phyloP scores from a whole-genome alignment of 2,797 vertebrate genomes.

The Neostethus bicornis region DNA sequence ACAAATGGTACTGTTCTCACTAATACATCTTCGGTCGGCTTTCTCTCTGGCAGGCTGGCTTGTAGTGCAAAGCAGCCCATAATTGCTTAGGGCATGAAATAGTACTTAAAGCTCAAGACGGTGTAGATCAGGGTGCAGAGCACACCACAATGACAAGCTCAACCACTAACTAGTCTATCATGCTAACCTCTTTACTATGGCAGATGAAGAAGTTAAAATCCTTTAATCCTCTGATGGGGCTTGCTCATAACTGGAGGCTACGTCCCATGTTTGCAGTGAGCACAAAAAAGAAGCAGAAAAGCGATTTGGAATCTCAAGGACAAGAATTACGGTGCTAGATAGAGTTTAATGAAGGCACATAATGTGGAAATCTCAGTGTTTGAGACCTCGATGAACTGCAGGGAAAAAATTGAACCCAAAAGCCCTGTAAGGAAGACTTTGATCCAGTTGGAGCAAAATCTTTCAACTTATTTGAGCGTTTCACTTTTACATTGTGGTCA shows the following conservation, averaged over 20 bases:
- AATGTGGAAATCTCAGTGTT: conserved; percentile 55
- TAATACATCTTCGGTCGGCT: conserved; percentile 61
- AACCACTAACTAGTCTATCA: conserved; percentile 64
- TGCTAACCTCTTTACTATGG: conserved; percentile 57
- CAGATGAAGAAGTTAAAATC: conserved; percentile 46
- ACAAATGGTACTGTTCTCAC: conserved; percentile 60
- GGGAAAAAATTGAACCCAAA: conserved; percentile 33
- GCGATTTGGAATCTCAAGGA: conserved; percentile 54
- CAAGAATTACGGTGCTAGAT: conserved; percentile 49
- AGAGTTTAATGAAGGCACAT: conserved; percentile 64
- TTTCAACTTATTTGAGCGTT: conserved; percentile 38
- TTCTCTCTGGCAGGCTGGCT: conserved; percentile 40
- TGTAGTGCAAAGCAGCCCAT: conserved; percentile 45
- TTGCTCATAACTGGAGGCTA: conserved; percentile 42
- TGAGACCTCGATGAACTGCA: conserved; percentile 40
- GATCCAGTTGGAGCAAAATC: conserved; percentile 32
- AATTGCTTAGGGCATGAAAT: conserved; percentile 68
- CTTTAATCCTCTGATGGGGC: conserved; percentile 38
- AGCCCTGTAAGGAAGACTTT: conserved; percentile 24
- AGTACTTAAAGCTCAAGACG: conserved; percentile 70
- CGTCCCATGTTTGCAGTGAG: conserved; percentile 28
- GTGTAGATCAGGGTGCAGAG: conserved; percentile 70
- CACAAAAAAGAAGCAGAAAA: conserved; percentile 28
- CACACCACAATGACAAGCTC: conserved; percentile 72
- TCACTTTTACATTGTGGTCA: conserved; percentile 21